phyloP scores from a whole-genome alignment of 2,888 invertebrate genomes.

The Callinectes sapidus region DNA sequence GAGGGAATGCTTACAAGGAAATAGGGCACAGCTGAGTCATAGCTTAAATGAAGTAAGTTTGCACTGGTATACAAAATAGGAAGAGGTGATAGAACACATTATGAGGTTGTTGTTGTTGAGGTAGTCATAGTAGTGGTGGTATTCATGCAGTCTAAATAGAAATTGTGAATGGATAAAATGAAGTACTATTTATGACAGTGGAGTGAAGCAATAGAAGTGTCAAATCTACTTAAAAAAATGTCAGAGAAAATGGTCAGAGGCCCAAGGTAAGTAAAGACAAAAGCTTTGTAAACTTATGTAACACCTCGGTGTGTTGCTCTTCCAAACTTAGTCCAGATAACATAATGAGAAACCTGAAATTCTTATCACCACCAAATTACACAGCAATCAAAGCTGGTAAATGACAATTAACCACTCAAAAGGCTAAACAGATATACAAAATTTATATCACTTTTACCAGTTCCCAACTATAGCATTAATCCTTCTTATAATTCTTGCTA shows the following conservation, averaged over 20 bases:
- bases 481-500: too few species aligned
- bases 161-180: not conserved
- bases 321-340: not conserved
- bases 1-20: constrained; percentile 44
- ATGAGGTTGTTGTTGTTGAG: not conserved
- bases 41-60: not conserved
- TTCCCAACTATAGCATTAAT: too few species aligned
- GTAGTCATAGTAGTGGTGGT: not conserved
- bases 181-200: not conserved
- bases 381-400: too few species aligned
- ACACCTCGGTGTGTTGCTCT: not conserved
- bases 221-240: not conserved
- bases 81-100: not conserved
- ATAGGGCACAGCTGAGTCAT: constrained; percentile 20
- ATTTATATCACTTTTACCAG: too few species aligned
- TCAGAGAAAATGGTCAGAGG: not conserved
- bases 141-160: not conserved
- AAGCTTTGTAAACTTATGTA: not conserved
- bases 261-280: not conserved
- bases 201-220: not conserved
- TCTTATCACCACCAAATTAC: too few species aligned
- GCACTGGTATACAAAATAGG: not conserved
- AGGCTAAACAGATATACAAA: too few species aligned
- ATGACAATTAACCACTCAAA: too few species aligned
- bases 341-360: too few species aligned